Percentiles rank a stretch among this genome's conserved stretches.
Conservation (phyloP, 2,113 vertebrate species). For the Suricata suricatta region DNA sequence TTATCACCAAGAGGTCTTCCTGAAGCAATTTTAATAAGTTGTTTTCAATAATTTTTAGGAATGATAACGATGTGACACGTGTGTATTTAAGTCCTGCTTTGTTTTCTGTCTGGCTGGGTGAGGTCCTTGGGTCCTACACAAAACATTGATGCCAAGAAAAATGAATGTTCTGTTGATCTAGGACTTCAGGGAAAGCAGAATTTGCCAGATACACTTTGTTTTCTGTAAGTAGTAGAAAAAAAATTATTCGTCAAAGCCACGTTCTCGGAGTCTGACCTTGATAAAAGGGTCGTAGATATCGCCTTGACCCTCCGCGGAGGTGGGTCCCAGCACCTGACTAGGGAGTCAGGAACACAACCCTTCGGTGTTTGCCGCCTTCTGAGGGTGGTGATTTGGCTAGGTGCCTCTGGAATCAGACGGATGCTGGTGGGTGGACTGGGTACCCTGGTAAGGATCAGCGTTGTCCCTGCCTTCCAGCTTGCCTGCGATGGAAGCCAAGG, state of each 20-base stretch:
- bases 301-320: not conserved
- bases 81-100: not conserved
- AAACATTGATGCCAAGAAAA: not conserved
- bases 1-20: not conserved
- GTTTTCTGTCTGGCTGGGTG: not conserved
- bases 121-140: not conserved
- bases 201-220: not conserved
- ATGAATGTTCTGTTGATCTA: not conserved
- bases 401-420: not conserved
- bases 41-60: not conserved
- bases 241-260: not conserved
- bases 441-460: not conserved
- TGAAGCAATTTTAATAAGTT: not conserved
- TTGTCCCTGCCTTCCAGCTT: not conserved
- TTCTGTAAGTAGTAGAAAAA: not conserved
- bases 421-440: not conserved
- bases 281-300: not conserved
- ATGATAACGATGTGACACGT: not conserved
- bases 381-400: not conserved
- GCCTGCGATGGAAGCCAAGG: too few species aligned
- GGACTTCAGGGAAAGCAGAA: not conserved
- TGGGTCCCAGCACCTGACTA: rapidly evolving
- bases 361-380: not conserved
- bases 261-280: not conserved
- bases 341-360: too few species aligned